These are phyloP conservation scores for Prinia subflava DNA, from an alignment of 2,113 vertebrate species.

Conservation along the genomic window DNA sequence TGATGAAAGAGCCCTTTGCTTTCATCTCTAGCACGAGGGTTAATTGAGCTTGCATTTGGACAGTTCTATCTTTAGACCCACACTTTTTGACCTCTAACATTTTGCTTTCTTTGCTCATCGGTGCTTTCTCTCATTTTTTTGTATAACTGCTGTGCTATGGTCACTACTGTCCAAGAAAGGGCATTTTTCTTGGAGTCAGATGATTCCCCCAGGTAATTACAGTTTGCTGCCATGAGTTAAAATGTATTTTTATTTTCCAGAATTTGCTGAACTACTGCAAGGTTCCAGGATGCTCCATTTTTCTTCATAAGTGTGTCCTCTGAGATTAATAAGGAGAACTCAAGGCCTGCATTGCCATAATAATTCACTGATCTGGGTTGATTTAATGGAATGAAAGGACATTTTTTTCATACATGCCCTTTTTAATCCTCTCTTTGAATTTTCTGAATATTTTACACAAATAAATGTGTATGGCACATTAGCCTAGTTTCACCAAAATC, in stretches of 20 bases:
- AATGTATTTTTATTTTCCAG: conserved; percentile 58
- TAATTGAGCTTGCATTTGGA: conserved; percentile 30
- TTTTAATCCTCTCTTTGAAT: conserved; percentile 6
- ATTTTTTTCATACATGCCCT: background rate
- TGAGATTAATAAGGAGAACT: background rate
- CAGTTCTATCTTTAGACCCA: conserved; percentile 47
- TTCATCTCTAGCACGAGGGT: conserved; percentile 12
- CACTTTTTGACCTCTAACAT: conserved; percentile 38
- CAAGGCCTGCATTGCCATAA: conserved; percentile 29
- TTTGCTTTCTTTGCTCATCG: conserved; percentile 25
- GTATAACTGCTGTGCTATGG: background rate
- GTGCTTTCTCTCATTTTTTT: background rate
- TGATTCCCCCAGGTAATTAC: background rate
- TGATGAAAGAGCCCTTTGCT: conserved; percentile 56
- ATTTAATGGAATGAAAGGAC: background rate
- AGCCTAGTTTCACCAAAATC: background rate
- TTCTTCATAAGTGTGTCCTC: conserved; percentile 38
- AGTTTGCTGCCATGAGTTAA: background rate
- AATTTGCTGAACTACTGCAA: conserved; percentile 28
- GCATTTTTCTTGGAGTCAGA: background rate
- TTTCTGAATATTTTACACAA: background rate
- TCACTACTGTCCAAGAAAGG: background rate
- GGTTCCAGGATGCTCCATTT: conserved; percentile 22
- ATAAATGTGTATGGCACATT: background rate
- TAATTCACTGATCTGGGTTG: background rate